Percentiles rank a stretch among this genome's conserved stretches.
These are phyloP conservation scores for Percopsis omiscomaycus DNA, from an alignment of 2,797 vertebrate genomes.

Conservation along the genomic window DNA sequence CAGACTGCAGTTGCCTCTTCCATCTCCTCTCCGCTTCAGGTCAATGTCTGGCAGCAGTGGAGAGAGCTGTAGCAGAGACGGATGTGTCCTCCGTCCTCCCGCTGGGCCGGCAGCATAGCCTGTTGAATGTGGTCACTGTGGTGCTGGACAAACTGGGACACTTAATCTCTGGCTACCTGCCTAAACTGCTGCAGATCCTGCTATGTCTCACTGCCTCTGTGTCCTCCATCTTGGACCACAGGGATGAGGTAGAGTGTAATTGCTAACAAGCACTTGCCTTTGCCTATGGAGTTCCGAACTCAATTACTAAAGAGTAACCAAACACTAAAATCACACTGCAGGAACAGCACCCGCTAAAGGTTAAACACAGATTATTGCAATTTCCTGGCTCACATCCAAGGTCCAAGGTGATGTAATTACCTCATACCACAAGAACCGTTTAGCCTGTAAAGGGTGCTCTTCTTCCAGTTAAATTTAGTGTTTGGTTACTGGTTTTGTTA, in stretches of 20 bases:
- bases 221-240: constrained; percentile 80
- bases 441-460: too few relatives aligned
- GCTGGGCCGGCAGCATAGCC: constrained; percentile 91
- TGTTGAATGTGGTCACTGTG: constrained; percentile 87
- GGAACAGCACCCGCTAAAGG: too few relatives aligned
- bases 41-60: constrained; percentile 82
- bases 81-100: constrained; percentile 85
- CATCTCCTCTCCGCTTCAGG: constrained; percentile 58
- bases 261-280: too few relatives aligned
- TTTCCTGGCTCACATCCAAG: too few relatives aligned
- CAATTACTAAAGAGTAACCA: too few relatives aligned
- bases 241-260: constrained; percentile 82
- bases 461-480: too few relatives aligned
- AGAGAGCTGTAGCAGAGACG: constrained; percentile 76
- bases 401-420: too few relatives aligned
- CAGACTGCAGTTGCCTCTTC: neutral
- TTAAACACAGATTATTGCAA: too few relatives aligned
- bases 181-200: constrained; percentile 91
- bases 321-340: too few relatives aligned
- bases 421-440: too few relatives aligned
- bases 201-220: constrained; percentile 86
- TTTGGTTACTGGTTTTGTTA: too few relatives aligned
- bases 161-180: constrained; percentile 83
- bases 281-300: neutral
- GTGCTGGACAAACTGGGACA: constrained; percentile 92